Evolutionary conservation across 2,113 vertebrate genomes (phyloP).

Genomic region (Uria lomvia): DNA sequence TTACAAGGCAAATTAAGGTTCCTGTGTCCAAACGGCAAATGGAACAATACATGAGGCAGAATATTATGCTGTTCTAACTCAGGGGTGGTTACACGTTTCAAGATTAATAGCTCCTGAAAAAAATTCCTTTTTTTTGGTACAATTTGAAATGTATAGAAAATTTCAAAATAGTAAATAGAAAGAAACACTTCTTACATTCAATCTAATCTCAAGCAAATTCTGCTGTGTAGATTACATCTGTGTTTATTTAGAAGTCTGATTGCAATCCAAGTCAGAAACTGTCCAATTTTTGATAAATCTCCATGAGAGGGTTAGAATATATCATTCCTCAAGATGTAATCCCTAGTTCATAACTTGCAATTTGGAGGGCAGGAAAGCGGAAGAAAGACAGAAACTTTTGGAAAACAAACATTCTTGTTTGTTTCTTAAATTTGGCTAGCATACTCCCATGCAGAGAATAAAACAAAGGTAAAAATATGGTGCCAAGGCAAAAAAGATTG

Average conservation of each 20-base stretch:
- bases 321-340: neutral
- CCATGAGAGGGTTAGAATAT: neutral
- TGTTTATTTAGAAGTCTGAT: neutral
- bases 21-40: neutral
- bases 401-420: neutral
- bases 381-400: neutral
- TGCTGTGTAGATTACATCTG: neutral
- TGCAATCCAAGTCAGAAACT: neutral
- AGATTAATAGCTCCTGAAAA: neutral
- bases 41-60: neutral
- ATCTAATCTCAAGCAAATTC: neutral
- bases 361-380: fast-evolving
- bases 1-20: neutral
- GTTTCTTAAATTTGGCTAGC: neutral
- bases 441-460: neutral
- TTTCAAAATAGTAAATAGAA: neutral
- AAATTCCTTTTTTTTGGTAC: fast-evolving
- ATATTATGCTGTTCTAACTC: neutral
- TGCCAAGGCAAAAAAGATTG: neutral
- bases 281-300: neutral
- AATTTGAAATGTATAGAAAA: neutral
- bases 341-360: neutral
- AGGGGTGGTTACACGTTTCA: neutral
- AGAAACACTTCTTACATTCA: neutral
- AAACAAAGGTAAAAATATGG: neutral